These are phyloP conservation scores for Myotis myotis DNA, from an alignment of 2,797 vertebrate genomes.

Conservation along the genomic window DNA sequence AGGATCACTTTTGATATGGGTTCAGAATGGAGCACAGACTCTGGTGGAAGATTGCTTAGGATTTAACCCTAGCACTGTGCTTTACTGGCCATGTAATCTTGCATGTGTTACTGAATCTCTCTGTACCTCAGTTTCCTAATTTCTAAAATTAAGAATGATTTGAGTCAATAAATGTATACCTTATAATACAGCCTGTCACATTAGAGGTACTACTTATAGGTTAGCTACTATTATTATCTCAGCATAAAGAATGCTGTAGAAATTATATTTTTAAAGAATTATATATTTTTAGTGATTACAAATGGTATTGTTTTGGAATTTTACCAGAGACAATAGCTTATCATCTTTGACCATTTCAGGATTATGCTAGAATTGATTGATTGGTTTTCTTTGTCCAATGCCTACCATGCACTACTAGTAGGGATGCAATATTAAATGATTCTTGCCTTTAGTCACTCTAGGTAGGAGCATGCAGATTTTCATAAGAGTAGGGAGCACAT, in stretches of 20 bases:
- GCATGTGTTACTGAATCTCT: background rate
- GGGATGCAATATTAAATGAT: background rate
- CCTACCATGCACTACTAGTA: background rate
- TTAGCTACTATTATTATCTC: background rate
- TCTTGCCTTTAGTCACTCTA: background rate
- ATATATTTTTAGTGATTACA: background rate
- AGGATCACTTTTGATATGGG: background rate
- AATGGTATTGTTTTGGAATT: background rate
- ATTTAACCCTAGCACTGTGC: background rate
- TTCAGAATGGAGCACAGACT: background rate
- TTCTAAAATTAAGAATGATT: background rate
- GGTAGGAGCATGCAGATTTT: background rate
- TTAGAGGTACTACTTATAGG: background rate
- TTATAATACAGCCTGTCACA: background rate
- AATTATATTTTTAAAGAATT: background rate
- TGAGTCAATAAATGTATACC: background rate
- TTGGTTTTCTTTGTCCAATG: background rate
- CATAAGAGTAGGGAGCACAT: background rate
- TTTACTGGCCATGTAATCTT: background rate
- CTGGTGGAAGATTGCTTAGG: background rate
- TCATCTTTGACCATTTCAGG: background rate
- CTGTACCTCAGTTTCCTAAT: background rate
- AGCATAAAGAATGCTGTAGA: background rate
- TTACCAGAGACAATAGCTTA: background rate
- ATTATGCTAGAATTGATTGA: background rate